Conservation (phyloP, 2,888 invertebrate genomes). For the Desoria tigrina region DNA sequence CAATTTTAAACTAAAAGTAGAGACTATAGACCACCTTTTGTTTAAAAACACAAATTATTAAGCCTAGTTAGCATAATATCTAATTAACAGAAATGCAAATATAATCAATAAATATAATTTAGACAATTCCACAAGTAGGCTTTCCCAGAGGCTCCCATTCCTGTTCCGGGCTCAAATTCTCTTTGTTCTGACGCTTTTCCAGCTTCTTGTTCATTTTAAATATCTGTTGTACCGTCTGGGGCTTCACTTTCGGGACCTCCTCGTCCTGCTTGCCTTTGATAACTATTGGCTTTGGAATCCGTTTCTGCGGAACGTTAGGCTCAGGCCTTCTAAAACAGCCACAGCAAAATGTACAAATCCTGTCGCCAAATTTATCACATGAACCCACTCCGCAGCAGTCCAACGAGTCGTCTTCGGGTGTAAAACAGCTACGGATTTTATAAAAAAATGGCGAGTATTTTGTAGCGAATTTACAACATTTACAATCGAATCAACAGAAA, state of each 20-base stretch:
- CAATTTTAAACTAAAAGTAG: no score
- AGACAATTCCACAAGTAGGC: slow-evolving; percentile 9
- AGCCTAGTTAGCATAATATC: no score
- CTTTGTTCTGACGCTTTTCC: neutral
- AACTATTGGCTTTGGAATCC: neutral
- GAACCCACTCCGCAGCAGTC: no score
- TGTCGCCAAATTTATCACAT: neutral
- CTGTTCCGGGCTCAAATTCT: neutral
- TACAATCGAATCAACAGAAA: no score
- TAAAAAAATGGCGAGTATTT: neutral
- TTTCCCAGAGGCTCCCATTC: slow-evolving; percentile 16
- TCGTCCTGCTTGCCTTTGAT: neutral
- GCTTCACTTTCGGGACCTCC: neutral
- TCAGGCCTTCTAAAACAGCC: neutral
- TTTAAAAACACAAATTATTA: no score
- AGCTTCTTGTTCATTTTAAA: neutral
- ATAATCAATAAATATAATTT: no score
- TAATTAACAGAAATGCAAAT: no score
- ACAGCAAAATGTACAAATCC: slow-evolving; percentile 6
- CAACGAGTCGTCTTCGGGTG: neutral
- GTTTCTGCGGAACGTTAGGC: neutral
- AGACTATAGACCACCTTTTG: no score
- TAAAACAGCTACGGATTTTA: neutral
- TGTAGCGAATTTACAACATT: no score
- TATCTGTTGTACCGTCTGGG: neutral